phyloP scores from a whole-genome alignment of 2,113 vertebrate species.

The Amblyopsis rosae region DNA sequence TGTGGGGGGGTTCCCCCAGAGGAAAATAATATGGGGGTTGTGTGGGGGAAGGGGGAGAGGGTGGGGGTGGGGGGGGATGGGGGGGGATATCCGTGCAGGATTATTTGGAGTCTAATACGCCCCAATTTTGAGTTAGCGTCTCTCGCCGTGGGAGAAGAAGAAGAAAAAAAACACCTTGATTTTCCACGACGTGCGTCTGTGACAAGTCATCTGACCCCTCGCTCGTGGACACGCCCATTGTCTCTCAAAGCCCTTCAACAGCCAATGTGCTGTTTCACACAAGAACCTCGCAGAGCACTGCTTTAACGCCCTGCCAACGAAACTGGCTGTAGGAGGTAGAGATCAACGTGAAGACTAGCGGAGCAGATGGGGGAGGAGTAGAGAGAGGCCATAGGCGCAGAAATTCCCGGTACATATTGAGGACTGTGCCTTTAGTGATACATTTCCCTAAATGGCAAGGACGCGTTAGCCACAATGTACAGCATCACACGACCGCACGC shows the following conservation, averaged over 20 bases:
- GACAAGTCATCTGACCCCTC: conserved; percentile 17
- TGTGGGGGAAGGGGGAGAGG: conserved; percentile 14
- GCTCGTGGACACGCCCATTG: conserved; percentile 19
- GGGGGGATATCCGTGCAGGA: conserved; percentile 34
- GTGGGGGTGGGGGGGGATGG: too few relatives aligned
- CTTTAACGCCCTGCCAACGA: too few relatives aligned
- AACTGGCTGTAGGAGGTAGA: too few relatives aligned
- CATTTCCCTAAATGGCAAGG: conserved; percentile 39
- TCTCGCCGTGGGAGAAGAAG: conserved; percentile 23
- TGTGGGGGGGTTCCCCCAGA: conserved; percentile 52
- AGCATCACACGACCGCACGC: conserved; percentile 31
- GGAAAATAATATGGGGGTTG: conserved; percentile 42
- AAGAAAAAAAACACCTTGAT: conserved; percentile 38
- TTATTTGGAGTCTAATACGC: conserved; percentile 24
- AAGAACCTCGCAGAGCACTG: too few relatives aligned
- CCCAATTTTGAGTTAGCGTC: conserved; percentile 27
- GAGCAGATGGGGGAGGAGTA: too few relatives aligned
- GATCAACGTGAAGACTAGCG: too few relatives aligned
- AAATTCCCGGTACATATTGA: too few relatives aligned
- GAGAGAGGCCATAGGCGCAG: too few relatives aligned
- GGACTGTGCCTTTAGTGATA: conserved; percentile 30
- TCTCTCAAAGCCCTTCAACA: conserved; percentile 36
- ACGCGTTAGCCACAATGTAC: conserved; percentile 23
- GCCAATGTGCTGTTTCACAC: neutral
- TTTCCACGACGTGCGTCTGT: conserved; percentile 3